Evolutionary conservation across 2,113 vertebrate genomes (phyloP), one percentile per base, ranked within the genome.

Genomic region (Chascanopsetta lugubris): DNA sequence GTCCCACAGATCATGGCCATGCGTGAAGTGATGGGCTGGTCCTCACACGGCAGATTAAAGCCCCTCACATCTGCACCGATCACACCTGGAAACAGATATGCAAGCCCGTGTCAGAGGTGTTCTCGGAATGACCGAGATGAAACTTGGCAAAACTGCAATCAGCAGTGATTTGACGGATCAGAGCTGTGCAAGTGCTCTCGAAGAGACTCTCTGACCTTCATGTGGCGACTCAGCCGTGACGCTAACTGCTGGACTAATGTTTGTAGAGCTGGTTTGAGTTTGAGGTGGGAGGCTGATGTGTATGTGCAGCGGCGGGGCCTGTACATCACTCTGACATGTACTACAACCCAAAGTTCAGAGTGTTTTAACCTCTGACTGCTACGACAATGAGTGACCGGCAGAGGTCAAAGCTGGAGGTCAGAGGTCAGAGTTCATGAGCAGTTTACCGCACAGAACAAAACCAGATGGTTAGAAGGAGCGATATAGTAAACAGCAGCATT

Each of bases 1-100:
- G 97, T 99, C 79, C 97, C 97, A 77, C 97, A 98, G 90, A 99
- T 97, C 90, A 99, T 57, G 18, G 95, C 97, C 77, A 97, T 45
- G 24, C 96, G 93, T 18, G 95, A 92, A 0, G 94, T 95, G 87
- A 99, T 88, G 5, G 96, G 93, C 79, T 90, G 91, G 48, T 91
- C 87, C 79, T 97, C 95, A 84, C 96, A 96, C 0, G 93, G 88
- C 15, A 99, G 88, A 56, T 90, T 79, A 1, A 93, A 87, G 66
- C 95, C 96, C 71, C 80, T 93, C 50, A 98, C 94, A 72, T 96
- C 94, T 77, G 95, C 96, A 73, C 97, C 97, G 24, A 99, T 94
- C 77, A 98, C 92, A 74, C 96, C 97, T 99, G 72, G 69, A 69
- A 56, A 12, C 18, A 62, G 6, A 26, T 3, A 26, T 40, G 56